These are phyloP conservation scores for Lindbergichthys nudifrons DNA, from an alignment of 2,797 vertebrate species.

Conservation along the genomic window DNA sequence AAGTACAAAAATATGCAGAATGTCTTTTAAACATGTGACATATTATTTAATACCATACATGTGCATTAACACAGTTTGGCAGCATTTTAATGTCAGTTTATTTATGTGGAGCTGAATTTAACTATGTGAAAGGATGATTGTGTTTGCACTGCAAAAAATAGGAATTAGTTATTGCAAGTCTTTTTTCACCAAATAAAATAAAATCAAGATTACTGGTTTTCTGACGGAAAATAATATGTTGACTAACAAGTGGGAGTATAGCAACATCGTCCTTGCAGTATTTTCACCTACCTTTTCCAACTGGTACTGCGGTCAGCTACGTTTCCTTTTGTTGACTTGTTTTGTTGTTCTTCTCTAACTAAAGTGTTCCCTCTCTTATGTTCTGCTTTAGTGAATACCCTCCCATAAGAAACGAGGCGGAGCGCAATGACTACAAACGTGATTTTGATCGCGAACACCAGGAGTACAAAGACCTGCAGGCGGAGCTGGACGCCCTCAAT, in stretches of 20 bases:
- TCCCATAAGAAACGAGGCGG: slow-evolving; percentile 76
- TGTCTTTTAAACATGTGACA: neutral
- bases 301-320: neutral
- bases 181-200: too few relatives aligned
- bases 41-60: neutral
- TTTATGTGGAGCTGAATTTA: neutral
- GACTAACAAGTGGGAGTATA: neutral
- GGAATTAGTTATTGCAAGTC: too few relatives aligned
- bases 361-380: neutral
- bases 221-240: too few relatives aligned
- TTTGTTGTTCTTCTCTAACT: neutral
- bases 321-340: neutral
- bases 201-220: too few relatives aligned
- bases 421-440: slow-evolving; percentile 84
- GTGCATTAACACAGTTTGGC: neutral
- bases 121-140: neutral
- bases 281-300: neutral
- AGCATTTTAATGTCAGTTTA: neutral
- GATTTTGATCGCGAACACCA: slow-evolving; percentile 87
- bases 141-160: too few relatives aligned
- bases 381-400: slow-evolving; percentile 82
- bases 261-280: neutral
- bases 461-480: slow-evolving; percentile 88
- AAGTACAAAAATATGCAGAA: neutral
- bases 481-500: slow-evolving; percentile 85